Evolutionary conservation across 2,888 invertebrate species (phyloP).

Genomic region (Drosophila testacea): DNA sequence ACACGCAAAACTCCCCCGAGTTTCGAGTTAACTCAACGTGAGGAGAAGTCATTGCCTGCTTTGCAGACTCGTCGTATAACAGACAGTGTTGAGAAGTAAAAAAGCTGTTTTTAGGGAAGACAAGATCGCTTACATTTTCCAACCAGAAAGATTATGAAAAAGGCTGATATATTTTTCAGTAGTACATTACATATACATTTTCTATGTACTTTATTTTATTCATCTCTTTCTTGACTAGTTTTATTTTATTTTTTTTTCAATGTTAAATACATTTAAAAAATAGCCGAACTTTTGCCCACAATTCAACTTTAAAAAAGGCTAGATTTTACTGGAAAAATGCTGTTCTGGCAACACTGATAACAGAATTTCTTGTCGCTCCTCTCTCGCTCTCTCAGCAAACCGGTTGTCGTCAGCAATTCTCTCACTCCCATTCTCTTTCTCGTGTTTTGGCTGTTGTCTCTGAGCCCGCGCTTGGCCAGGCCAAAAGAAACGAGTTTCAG

Average conservation of each 20-base stretch:
- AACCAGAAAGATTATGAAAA: too few relatives aligned
- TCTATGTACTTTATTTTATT: too few relatives aligned
- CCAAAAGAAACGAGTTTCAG: constrained; percentile 80
- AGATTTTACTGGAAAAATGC: too few relatives aligned
- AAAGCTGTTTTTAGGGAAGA: too few relatives aligned
- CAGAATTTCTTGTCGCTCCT: constrained; percentile 59
- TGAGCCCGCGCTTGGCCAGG: constrained; percentile 41
- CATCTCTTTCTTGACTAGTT: too few relatives aligned
- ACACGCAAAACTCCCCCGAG: constrained; percentile 58
- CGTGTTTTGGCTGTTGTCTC: constrained; percentile 9
- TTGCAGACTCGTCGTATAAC: constrained; percentile 1
- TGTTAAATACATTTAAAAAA: too few relatives aligned
- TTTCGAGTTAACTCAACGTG: constrained; percentile 39
- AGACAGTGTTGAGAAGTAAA: constrained; percentile 16
- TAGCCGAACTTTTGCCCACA: too few relatives aligned
- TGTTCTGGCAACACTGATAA: constrained; percentile 20
- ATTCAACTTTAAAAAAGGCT: too few relatives aligned
- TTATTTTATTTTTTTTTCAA: too few relatives aligned
- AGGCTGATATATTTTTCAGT: too few relatives aligned
- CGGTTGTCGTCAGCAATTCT: constrained; percentile 37
- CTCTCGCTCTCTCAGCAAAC: constrained; percentile 37
- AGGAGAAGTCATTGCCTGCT: constrained; percentile 24
- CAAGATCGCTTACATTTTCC: too few relatives aligned
- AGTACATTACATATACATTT: not conserved
- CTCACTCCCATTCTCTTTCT: not conserved